Conservation (phyloP, 2,797 vertebrate species). For the Chelon auratus region DNA sequence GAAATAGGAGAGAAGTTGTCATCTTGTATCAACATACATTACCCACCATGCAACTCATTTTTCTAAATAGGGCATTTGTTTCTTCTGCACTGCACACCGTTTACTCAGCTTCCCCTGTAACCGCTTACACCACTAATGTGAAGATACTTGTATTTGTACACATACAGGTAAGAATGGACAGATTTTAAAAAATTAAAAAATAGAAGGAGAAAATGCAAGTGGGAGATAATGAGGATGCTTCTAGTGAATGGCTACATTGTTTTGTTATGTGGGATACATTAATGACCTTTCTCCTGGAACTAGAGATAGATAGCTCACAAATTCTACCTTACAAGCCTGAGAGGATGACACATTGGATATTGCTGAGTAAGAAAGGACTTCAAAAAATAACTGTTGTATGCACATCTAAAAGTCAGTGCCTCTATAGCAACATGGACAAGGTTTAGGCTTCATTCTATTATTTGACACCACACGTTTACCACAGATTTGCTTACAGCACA, state of each 20-base stretch:
- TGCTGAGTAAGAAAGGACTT: too few species aligned
- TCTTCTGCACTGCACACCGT: background rate
- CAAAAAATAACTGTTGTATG: too few species aligned
- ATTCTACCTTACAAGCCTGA: constrained; percentile 3
- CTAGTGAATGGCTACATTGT: constrained; percentile 13
- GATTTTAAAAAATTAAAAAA: background rate
- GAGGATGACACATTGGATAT: constrained; percentile 3
- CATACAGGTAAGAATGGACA: background rate
- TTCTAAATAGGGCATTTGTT: background rate
- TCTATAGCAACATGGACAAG: background rate
- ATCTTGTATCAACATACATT: background rate
- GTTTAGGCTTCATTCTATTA: background rate
- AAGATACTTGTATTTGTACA: background rate
- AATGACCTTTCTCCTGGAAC: constrained; percentile 7
- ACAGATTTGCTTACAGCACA: background rate
- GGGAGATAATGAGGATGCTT: constrained; percentile 15
- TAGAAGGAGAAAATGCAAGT: background rate
- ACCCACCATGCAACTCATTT: background rate
- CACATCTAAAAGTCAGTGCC: too few species aligned
- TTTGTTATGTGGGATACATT: constrained; percentile 4
- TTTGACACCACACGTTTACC: background rate
- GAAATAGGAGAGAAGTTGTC: too few species aligned
- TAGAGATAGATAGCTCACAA: background rate
- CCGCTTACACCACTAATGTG: background rate
- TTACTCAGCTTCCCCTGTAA: background rate